A percentile compares a stretch with the other conserved stretches of the same genome.
Conservation (phyloP, 2,113 vertebrate species). For the Gallinago jamesoni region DNA sequence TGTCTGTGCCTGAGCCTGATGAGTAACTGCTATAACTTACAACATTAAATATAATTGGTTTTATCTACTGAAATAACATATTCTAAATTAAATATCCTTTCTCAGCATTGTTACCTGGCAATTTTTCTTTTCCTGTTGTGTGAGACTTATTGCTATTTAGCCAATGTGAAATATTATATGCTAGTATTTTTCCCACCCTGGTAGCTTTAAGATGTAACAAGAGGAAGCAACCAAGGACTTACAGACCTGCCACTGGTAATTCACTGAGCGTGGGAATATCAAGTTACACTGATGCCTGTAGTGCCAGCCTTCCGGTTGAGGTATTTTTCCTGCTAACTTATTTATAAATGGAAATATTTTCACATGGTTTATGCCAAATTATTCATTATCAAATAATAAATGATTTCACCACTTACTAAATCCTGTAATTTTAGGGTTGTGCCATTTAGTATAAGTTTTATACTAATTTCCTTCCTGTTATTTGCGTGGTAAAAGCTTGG, state of each 20-base stretch:
- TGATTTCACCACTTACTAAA: neutral
- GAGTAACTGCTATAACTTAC: neutral
- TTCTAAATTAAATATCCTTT: neutral
- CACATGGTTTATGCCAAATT: neutral
- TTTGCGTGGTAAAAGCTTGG: neutral
- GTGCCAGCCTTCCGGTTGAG: neutral
- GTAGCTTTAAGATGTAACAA: neutral
- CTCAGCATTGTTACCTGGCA: neutral
- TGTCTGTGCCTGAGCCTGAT: neutral
- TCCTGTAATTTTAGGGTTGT: neutral
- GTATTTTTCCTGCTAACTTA: neutral
- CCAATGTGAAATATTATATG: neutral
- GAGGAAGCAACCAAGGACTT: neutral
- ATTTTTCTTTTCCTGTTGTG: neutral
- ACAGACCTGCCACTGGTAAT: neutral
- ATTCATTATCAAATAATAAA: conserved; percentile 28
- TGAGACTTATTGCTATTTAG: neutral
- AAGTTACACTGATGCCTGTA: neutral
- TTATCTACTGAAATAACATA: neutral
- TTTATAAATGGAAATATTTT: conserved; percentile 1
- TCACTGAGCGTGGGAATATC: neutral
- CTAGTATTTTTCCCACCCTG: neutral
- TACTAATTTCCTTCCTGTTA: conserved; percentile 48
- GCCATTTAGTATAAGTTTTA: neutral
- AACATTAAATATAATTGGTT: neutral